phyloP scores from a whole-genome alignment of 2,113 vertebrate species.

The Otolemur garnettii region DNA sequence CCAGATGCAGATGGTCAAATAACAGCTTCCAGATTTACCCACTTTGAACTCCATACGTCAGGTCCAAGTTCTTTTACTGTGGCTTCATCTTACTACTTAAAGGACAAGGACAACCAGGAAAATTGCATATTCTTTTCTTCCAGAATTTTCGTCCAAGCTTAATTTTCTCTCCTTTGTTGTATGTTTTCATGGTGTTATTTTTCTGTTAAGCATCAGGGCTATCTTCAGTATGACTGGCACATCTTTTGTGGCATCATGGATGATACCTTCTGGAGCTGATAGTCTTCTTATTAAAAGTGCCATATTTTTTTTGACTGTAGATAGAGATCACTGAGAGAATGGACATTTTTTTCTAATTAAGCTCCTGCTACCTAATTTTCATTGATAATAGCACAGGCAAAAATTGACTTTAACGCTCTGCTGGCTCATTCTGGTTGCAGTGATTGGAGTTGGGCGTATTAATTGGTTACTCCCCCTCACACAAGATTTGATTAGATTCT shows the following conservation, averaged over 20 bases:
- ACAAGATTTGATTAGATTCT: conserved; percentile 64
- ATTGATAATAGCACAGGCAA: conserved; percentile 67
- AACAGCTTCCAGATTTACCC: not conserved
- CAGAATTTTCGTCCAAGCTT: not conserved
- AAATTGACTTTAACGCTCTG: conserved; percentile 67
- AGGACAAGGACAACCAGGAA: conserved; percentile 62
- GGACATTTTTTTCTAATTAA: conserved; percentile 50
- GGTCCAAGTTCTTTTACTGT: conserved; percentile 2
- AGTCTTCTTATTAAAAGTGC: conserved; percentile 78
- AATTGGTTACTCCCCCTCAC: conserved; percentile 60
- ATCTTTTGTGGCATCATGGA: conserved; percentile 57
- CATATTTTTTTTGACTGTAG: conserved; percentile 43
- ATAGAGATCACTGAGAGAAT: conserved; percentile 64
- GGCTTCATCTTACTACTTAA: conserved; percentile 36
- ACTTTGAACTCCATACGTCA: conserved; percentile 45
- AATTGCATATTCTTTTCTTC: conserved; percentile 34
- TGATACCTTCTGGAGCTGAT: conserved; percentile 74
- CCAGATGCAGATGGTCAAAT: not conserved
- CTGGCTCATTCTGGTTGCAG: conserved; percentile 46
- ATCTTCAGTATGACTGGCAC: conserved; percentile 76
- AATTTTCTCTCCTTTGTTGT: conserved; percentile 13
- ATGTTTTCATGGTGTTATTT: conserved; percentile 40
- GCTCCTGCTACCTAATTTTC: conserved; percentile 70
- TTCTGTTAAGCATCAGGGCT: conserved; percentile 35
- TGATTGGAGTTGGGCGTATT: not conserved